These are phyloP conservation scores for Eilema sororculum DNA, from an alignment of 2,888 invertebrate genomes.

Conservation along the genomic window DNA sequence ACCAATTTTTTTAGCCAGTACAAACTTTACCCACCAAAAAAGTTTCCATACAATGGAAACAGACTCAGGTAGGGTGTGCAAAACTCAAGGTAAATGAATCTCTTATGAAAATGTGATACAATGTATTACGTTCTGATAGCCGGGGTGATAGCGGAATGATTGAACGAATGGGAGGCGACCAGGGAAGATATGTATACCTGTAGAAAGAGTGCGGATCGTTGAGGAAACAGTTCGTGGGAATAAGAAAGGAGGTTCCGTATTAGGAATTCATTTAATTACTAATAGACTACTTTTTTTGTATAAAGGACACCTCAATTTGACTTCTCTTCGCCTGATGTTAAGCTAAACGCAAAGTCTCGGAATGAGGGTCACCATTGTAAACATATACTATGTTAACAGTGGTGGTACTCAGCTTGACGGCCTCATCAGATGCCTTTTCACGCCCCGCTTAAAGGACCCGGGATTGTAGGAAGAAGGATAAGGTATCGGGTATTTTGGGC, in stretches of 20 bases:
- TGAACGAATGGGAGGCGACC: constrained; percentile 50
- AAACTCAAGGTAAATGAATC: constrained; percentile 72
- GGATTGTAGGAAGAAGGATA: too few relatives aligned
- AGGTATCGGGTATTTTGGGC: too few relatives aligned
- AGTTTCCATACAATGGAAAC: constrained; percentile 50
- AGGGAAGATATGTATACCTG: constrained; percentile 10
- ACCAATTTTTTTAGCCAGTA: too few relatives aligned
- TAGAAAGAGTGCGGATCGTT: neutral
- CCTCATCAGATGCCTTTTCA: too few relatives aligned
- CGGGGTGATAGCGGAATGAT: constrained; percentile 58
- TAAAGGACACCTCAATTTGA: too few relatives aligned
- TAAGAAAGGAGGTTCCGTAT: neutral
- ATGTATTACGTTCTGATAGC: constrained; percentile 62
- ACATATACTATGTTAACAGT: too few relatives aligned
- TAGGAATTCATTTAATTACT: neutral
- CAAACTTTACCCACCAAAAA: neutral
- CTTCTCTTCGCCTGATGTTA: too few relatives aligned
- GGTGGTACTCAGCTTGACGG: too few relatives aligned
- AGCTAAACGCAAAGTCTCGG: too few relatives aligned
- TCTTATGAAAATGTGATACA: constrained; percentile 77
- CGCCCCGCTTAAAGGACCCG: too few relatives aligned
- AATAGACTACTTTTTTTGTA: too few relatives aligned
- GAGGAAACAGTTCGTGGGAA: neutral
- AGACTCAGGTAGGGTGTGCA: constrained; percentile 53
- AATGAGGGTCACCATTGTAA: too few relatives aligned